A percentile compares a stretch with the other conserved stretches of the same genome.
These are phyloP conservation scores for Eurosta solidaginis DNA, from an alignment of 1,140 invertebrate genomes.

Conservation along the genomic window DNA sequence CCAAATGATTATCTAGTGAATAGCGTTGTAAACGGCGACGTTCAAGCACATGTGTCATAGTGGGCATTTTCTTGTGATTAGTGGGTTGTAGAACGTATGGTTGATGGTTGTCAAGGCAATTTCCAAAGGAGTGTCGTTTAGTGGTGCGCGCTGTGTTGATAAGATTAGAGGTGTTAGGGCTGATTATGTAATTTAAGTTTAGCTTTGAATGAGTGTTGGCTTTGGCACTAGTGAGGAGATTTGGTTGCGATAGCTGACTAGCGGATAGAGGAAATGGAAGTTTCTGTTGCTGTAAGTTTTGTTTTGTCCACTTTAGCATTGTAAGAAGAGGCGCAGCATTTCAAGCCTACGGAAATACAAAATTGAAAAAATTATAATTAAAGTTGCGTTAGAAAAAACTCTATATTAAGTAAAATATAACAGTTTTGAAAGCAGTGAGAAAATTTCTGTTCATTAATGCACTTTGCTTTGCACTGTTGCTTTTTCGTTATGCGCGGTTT, in stretches of 20 bases:
- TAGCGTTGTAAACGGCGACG: slow-evolving; percentile 49
- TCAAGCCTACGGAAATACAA: not conserved
- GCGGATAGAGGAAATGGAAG: not conserved
- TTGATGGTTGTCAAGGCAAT: not conserved
- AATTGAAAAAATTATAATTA: not conserved
- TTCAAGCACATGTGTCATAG: slow-evolving; percentile 43
- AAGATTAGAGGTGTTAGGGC: not conserved
- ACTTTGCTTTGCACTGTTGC: too few relatives aligned
- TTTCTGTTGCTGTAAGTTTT: slow-evolving; percentile 1
- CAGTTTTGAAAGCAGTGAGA: not conserved
- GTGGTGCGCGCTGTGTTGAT: not conserved
- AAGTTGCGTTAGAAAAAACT: not conserved
- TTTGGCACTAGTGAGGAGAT: not conserved
- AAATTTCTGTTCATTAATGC: too few relatives aligned
- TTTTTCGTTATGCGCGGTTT: too few relatives aligned
- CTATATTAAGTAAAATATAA: not conserved
- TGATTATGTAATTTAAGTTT: not conserved
- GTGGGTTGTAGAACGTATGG: not conserved
- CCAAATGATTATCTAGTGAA: slow-evolving; percentile 45
- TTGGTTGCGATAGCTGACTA: not conserved
- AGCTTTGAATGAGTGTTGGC: not conserved
- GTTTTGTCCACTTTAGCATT: slow-evolving; percentile 36
- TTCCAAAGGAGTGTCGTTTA: not conserved
- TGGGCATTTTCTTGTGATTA: slow-evolving; percentile 47
- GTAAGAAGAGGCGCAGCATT: not conserved